Conservation (phyloP, 2,888 invertebrate species). For the Pseudeuparius sepicola region DNA sequence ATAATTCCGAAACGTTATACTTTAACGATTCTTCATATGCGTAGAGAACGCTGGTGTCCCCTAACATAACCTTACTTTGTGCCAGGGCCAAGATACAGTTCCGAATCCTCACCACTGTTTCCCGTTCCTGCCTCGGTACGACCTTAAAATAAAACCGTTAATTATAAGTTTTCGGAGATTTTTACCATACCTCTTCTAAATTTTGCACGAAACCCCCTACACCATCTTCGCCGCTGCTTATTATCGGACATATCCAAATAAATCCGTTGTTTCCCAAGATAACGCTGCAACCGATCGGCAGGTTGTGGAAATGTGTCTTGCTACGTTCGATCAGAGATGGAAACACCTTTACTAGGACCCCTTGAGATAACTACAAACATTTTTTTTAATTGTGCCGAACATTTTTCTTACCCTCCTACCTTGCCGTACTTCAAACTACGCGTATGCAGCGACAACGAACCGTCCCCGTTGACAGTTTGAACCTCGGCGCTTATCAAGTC, state of each 20-base stretch:
- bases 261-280: constrained; percentile 96
- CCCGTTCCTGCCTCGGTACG: constrained; percentile 62
- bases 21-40: constrained; percentile 82
- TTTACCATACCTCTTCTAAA: constrained; percentile 46
- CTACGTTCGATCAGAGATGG: constrained; percentile 85
- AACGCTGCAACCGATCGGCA: constrained; percentile 83
- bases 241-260: constrained; percentile 80
- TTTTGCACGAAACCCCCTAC: constrained; percentile 72
- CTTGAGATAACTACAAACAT: constrained; percentile 63
- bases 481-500: constrained; percentile 98
- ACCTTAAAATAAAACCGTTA: constrained; percentile 41
- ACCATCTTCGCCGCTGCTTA: constrained; percentile 51
- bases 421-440: constrained; percentile 96
- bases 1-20: constrained; percentile 65
- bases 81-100: constrained; percentile 85
- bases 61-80: constrained; percentile 80
- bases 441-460: constrained; percentile 86
- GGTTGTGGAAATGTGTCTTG: constrained; percentile 92
- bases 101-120: constrained; percentile 77
- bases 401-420: constrained; percentile 40
- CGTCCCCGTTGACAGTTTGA: constrained; percentile 85
- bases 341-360: constrained; percentile 79
- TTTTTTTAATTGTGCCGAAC: constrained; percentile 7
- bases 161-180: not conserved
- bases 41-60: constrained; percentile 83